Evolutionary conservation across 1,140 invertebrate species (phyloP).

Genomic region (Drosophila triauraria): DNA sequence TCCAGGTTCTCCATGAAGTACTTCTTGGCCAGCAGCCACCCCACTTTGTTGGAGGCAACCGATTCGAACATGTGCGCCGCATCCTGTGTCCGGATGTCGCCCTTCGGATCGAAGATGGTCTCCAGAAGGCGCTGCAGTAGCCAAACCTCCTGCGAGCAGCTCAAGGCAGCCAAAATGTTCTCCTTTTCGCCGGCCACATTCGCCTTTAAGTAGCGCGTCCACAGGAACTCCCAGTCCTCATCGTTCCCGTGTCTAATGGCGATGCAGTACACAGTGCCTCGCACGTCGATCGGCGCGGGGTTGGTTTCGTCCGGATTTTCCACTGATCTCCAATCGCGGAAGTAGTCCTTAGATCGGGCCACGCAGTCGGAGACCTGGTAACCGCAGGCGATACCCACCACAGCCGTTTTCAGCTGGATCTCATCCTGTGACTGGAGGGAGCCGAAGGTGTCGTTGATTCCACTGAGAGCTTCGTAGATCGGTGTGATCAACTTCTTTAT

Average conservation of each 20-base stretch:
- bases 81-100: conserved; percentile 90
- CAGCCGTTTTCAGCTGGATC: conserved; percentile 86
- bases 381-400: conserved; percentile 87
- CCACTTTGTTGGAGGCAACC: conserved; percentile 86
- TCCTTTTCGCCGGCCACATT: conserved; percentile 89
- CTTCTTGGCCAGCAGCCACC: conserved; percentile 88
- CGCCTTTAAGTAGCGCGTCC: conserved; percentile 89
- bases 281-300: conserved; percentile 90
- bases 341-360: conserved; percentile 86
- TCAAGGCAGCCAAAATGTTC: conserved; percentile 88
- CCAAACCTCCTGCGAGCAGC: conserved; percentile 90
- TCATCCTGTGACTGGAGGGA: conserved; percentile 82
- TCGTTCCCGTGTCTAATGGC: conserved; percentile 89
- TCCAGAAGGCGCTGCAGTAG: conserved; percentile 89
- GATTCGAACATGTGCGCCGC: conserved; percentile 86
- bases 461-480: conserved; percentile 86
- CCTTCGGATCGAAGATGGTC: conserved; percentile 86
- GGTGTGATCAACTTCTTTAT: conserved; percentile 86
- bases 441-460: conserved; percentile 85
- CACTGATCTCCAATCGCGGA: conserved; percentile 87
- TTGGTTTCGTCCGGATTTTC: conserved; percentile 86
- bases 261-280: conserved; percentile 90
- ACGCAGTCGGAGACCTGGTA: conserved; percentile 87
- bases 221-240: conserved; percentile 93
- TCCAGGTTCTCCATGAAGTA: conserved; percentile 87